Base-by-base conservation (phyloP, 2,888 invertebrate species). In the Hypsopygia costalis region DNA sequence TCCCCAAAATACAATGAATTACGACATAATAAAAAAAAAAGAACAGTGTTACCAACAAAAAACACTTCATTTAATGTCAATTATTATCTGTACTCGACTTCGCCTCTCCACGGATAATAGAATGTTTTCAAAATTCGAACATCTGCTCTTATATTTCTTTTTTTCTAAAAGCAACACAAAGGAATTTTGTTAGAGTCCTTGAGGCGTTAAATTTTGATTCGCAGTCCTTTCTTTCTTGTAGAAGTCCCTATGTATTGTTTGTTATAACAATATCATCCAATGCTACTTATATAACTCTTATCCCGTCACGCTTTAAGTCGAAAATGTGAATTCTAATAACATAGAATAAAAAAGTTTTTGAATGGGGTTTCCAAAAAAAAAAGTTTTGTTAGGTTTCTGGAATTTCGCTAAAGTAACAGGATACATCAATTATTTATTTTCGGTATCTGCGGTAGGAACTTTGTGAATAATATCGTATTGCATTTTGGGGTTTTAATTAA, bases 31-130 rank as follows among this genome's bases (percentile, higher is more conserved):
- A 6, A 4, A 25, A 6, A 25, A 25, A n/a, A 25, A n/a, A 25
- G 1, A n/a, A 25, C 25, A 25, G 8, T 16, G 8, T 25, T 25
- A n/a, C n/a, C 25, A 39, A 33, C 30, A 27, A 35, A 35, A 11
- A 27, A 20, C 33, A 82, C 81, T 82, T 77, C 78, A 82, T 82
- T 81, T 66, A 73, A 81, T 72, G 71, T 68, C 82, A 82, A 82
- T 82, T 80, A 78, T 73, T 62, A 66, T 61, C 56, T 49, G 62
- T 46, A 59, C 79, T 81, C 76, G 71, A 81, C 77, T 76, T 65
- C 38, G 56, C 64, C 67, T 62, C 64, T 61, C 45, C 42, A 56
- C 44, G 39, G 45, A 72, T 69, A 79, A 76, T 61, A 44, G 46
- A 47, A 43, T 73, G 68, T 76, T 75, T 72, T 54, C 25, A 7